Evolutionary conservation across 1,140 invertebrate genomes (phyloP), one percentile per base, ranked within the genome.

Genomic region (Trichonephila inaurata): DNA sequence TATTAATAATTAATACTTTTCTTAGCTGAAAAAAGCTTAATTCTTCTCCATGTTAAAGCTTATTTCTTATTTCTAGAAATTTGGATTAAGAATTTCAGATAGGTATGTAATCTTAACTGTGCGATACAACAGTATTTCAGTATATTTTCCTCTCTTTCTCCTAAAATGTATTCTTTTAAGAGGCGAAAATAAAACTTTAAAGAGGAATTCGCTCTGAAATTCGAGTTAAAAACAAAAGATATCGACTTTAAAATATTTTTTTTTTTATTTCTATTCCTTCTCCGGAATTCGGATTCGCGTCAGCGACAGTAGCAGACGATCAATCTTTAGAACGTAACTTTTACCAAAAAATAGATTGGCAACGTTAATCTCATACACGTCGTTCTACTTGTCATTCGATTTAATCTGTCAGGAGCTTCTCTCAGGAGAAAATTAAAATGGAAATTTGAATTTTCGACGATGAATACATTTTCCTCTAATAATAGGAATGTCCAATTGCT

Each of bases 271-370:
- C 40, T 44, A 10, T 24, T 40, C 33, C 33, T n/a, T 19, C 19
- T 21, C 7, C 16, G 64, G 77, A 82, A 82, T 82, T 82, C 28
- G 77, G 40, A 82, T 82, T 82, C 77, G 44, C 77, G 40, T 82
- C 77, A n/a, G 77, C 77, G 44, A 82, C 77, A 82, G 33, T 51
- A 40, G 14, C 77, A 40, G 33, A 51, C 77, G 33, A 82, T 82
- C 44, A 44, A 82, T 82, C 77, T 82, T 82, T 51, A 19, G 40
- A 82, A 82, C 44, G 77, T 82, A 82, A 82, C 77, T 82, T 82
- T 82, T 51, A 82, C 77, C 77, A 51, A 82, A 82, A 51, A 82
- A 82, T 82, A 82, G 77, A 82, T 82, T 82, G 77, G 77, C 77
- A 82, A 82, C 77, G 77, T 82, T 82, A 82, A 82, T 82, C 77